Evolutionary conservation across 2,797 vertebrate genomes (phyloP), one percentile per base, ranked within the genome.

Genomic region (Falco columbarius): DNA sequence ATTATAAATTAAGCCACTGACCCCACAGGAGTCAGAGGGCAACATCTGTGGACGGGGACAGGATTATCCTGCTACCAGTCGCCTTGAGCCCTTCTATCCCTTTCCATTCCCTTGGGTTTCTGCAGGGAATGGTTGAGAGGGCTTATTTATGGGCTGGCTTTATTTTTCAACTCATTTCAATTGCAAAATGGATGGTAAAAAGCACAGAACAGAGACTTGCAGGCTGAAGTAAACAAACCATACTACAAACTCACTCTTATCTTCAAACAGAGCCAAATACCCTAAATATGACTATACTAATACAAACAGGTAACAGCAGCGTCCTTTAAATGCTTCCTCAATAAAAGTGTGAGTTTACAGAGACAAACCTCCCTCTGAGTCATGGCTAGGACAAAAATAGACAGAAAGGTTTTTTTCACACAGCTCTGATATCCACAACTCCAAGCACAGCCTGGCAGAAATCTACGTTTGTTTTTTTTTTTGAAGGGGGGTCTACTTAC

Each of bases 301-400:
- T 6, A 12, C 34, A 58, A 74, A 18, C 74, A 85, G 81, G 82
- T 73, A 81, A 13, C 14, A n/a, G 56, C 15, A 26, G 77, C 1
- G 20, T 7, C 81, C 76, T 89, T 76, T 36, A 65, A 62, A 44
- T 7, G 58, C 65, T 75, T 44, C 58, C 42, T 22, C 46, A 63
- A 36, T 30, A 49, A n/a, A 83, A 68, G 40, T 29, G 1, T 3
- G 55, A 73, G 54, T 47, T 38, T 58, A 46, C 21, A 17, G 72
- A 65, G 88, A 91, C 81, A 73, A 76, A 84, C 29, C 58, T 72
- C 40, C 22, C 73, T 58, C 88, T 65, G 85, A 88, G 68, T 88
- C 80, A 74, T 0, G 44, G 29, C 1, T 15, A 36, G 89, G 81
- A 73, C 77, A 74, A 68, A 90, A 93, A 89, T 22, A 89, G 58